These are phyloP conservation scores for Globia sparganii DNA, from an alignment of 2,888 invertebrate species.

Conservation along the genomic window DNA sequence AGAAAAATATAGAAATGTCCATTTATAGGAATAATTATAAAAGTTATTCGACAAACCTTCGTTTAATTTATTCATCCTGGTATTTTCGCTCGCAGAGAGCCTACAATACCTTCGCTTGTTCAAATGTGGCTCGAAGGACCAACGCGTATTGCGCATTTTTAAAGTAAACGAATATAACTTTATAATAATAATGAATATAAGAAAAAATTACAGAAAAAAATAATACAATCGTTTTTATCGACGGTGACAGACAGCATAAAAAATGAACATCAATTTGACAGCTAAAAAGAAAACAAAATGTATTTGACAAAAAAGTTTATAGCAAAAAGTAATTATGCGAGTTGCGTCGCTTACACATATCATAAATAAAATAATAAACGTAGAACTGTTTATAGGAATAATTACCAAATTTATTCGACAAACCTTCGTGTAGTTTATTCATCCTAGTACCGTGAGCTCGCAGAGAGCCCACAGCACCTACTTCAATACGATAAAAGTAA, in stretches of 20 bases:
- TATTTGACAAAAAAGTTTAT: background rate
- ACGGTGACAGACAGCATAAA: no score
- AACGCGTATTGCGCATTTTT: background rate
- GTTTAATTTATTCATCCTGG: background rate
- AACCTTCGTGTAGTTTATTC: no score
- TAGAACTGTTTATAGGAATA: no score
- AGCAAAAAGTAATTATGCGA: background rate
- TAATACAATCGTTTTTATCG: no score
- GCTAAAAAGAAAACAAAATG: background rate
- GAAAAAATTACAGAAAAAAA: no score
- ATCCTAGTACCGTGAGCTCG: no score
- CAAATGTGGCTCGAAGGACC: no score
- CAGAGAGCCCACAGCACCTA: background rate
- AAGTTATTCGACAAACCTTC: background rate
- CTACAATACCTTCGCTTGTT: no score
- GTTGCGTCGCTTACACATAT: background rate
- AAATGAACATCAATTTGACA: background rate
- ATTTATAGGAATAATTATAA: background rate
- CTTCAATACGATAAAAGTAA: background rate
- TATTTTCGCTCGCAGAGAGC: background rate
- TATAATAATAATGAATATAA: no score
- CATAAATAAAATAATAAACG: no score
- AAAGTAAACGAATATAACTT: background rate
- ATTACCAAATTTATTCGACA: no score
- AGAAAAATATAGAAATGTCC: background rate